Base-by-base conservation (phyloP, 2,888 invertebrate species). In the Sisyra nigra region DNA sequence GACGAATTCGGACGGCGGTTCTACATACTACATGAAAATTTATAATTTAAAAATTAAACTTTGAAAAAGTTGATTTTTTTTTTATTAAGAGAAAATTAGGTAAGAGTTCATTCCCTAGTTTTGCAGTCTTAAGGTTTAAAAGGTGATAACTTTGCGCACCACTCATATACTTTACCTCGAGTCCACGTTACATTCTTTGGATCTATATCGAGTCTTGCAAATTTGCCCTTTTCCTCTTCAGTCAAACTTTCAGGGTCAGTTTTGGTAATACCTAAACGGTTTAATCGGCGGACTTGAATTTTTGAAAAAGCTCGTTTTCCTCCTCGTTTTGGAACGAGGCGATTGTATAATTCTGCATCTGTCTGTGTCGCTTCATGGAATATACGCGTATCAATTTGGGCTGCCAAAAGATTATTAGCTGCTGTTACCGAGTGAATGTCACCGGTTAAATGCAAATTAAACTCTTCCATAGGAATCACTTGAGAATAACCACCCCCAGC, bases 351-450 rank as follows among this genome's bases (percentile, higher is more conserved):
- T 0, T 85, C 80, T 39, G 76, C 69, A 58, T 96, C 91, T 36
- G 74, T 69, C 62, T 97, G 97, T 0, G 96, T 96, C 2, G 79
- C 68, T 65, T 98, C 98, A 61, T 99, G 98, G 67, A 96, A 97
- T 57, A 93, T 88, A 51, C 97, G 69, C 0, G 96, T 87, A 58
- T 98, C 98, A 57, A 98, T 74, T 58, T 96, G 96, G 0, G 98
- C 97, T 0, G 97, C 92, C n/a, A 97, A 67, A 9, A 98, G 69
- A 65, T 98, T 98, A 65, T 97, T 93, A 5, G 97, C 96, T 0
- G 93, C 94, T 0, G 89, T 83, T n/a, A 98, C 86, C 0, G 98
- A 98, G 63, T 98, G 98, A 54, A 97, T 96, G 59, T 98, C 98
- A 1, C 96, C 92, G 0, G 97, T 98, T 50, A 98, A 67, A 61